phyloP scores from a whole-genome alignment of 2,113 vertebrate genomes.

The Anhinga anhinga region DNA sequence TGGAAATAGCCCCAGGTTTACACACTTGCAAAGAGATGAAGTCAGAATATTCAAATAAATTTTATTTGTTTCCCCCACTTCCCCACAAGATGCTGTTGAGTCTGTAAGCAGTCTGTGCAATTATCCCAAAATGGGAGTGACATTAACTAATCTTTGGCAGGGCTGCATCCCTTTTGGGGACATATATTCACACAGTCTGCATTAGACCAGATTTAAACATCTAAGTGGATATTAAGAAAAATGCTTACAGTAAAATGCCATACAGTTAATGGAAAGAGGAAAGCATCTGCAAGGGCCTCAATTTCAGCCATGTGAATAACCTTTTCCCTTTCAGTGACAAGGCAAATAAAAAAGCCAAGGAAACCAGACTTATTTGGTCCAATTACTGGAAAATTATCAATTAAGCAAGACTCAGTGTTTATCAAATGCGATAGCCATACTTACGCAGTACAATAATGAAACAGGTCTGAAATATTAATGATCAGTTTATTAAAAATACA shows the following conservation, averaged over 20 bases:
- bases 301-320: neutral
- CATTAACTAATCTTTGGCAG: neutral
- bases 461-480: conserved; percentile 8
- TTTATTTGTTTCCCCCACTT: neutral
- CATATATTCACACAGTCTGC: neutral
- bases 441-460: neutral
- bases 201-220: neutral
- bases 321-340: neutral
- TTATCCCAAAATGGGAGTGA: neutral
- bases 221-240: neutral
- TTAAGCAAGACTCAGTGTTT: neutral
- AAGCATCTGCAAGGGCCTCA: neutral
- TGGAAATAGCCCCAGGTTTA: neutral
- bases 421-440: neutral
- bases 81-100: neutral
- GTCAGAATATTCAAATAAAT: neutral
- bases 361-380: neutral
- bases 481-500: neutral
- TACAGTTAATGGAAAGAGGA: neutral
- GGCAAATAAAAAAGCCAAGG: neutral
- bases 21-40: neutral
- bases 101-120: neutral
- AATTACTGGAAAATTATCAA: neutral
- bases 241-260: neutral
- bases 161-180: neutral